Percentiles rank a stretch among this genome's conserved stretches.
phyloP scores from a whole-genome alignment of 2,888 invertebrate species.

The Dolichopus griseipennis region DNA sequence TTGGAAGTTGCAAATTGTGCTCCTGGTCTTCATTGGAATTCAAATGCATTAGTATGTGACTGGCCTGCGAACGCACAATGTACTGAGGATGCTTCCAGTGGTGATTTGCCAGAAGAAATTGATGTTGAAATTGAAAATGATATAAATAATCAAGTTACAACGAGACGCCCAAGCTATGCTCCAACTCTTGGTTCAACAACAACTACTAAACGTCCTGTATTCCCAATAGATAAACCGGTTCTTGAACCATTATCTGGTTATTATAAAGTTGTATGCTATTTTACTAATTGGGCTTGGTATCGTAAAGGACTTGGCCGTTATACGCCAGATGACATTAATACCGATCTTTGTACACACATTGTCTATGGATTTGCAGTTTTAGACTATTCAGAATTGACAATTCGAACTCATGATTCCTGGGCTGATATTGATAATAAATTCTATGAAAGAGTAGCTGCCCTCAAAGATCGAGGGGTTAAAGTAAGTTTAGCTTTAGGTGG shows the following conservation, averaged over 20 bases:
- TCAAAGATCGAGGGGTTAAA: slow-evolving; percentile 71
- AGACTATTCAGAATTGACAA: slow-evolving; percentile 66
- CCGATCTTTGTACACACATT: slow-evolving; percentile 82
- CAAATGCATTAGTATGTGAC: slow-evolving; percentile 58
- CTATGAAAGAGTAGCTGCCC: slow-evolving; percentile 72
- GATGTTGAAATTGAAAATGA: neutral
- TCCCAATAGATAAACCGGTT: slow-evolving; percentile 33
- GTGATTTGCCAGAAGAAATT: slow-evolving; percentile 15
- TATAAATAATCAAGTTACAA: slow-evolving; percentile 26
- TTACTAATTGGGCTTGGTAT: slow-evolving; percentile 93
- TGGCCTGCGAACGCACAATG: slow-evolving; percentile 63
- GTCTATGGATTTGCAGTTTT: slow-evolving; percentile 91
- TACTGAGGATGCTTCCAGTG: slow-evolving; percentile 25
- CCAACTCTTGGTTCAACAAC: slow-evolving; percentile 23
- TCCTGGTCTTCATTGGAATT: slow-evolving; percentile 65
- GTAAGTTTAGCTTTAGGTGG: slow-evolving; percentile 86
- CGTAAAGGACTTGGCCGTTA: slow-evolving; percentile 73
- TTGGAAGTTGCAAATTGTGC: slow-evolving; percentile 63
- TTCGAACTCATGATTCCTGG: slow-evolving; percentile 82
- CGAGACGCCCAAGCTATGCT: slow-evolving; percentile 18
- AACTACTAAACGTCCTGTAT: slow-evolving; percentile 33
- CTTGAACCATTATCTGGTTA: slow-evolving; percentile 52
- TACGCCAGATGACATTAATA: slow-evolving; percentile 76
- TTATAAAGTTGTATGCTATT: slow-evolving; percentile 80
- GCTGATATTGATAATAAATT: slow-evolving; percentile 82